These are phyloP conservation scores for Leptopilina boulardi DNA, from an alignment of 1,140 invertebrate genomes.

Conservation along the genomic window DNA sequence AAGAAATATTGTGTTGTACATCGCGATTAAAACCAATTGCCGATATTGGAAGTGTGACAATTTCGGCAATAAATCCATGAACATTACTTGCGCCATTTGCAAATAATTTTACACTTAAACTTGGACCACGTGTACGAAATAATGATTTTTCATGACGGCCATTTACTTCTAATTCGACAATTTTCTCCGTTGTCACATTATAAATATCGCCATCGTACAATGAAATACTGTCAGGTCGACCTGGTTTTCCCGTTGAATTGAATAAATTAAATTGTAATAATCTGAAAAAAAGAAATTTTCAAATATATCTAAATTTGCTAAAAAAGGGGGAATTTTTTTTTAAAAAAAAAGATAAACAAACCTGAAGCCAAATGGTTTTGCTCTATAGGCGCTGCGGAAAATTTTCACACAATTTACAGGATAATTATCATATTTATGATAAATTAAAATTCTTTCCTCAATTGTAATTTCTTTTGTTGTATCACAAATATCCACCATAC, in stretches of 20 bases:
- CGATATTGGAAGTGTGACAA: constrained; percentile 95
- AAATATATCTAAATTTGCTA: not conserved
- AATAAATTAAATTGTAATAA: constrained; percentile 96
- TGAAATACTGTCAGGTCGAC: constrained; percentile 88
- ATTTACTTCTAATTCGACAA: constrained; percentile 84
- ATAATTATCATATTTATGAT: constrained; percentile 98
- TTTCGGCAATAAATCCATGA: constrained; percentile 98
- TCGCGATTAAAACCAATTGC: constrained; percentile 92
- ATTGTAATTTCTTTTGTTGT: constrained; percentile 93
- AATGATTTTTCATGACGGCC: constrained; percentile 84
- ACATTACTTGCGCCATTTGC: constrained; percentile 93
- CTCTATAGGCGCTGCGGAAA: constrained; percentile 88
- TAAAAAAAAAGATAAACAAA: constrained; percentile 50
- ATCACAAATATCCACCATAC: constrained; percentile 97
- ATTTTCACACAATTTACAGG: constrained; percentile 99
- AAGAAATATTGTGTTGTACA: constrained; percentile 93
- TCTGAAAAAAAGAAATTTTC: constrained; percentile 69
- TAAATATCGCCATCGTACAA: constrained; percentile 96
- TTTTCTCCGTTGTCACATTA: constrained; percentile 85
- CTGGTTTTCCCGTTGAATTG: constrained; percentile 89
- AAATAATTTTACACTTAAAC: constrained; percentile 93
- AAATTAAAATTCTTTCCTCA: constrained; percentile 93
- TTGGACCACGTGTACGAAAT: constrained; percentile 85
- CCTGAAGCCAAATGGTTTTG: constrained; percentile 92
- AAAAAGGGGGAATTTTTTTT: not conserved